Percentiles rank a stretch among this genome's conserved stretches.
These are phyloP conservation scores for Oncorhynchus mykiss DNA, from an alignment of 2,113 vertebrate genomes.

Conservation along the genomic window DNA sequence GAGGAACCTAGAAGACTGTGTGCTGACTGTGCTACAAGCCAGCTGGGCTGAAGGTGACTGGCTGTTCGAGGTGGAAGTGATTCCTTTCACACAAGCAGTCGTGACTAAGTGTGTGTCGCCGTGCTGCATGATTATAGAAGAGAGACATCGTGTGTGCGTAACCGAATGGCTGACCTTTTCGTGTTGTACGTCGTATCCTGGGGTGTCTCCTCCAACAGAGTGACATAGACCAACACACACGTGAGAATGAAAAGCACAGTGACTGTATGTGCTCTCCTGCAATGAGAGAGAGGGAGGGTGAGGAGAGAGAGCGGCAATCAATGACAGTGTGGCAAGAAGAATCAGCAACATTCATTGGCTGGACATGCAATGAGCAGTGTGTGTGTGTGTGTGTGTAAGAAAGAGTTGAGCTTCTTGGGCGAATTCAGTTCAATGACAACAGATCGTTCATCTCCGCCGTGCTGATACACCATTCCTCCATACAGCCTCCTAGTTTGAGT, in stretches of 20 bases:
- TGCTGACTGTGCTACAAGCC: background rate
- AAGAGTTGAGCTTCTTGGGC: background rate
- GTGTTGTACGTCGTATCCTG: slow-evolving; percentile 95
- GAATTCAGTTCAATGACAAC: background rate
- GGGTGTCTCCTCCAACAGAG: slow-evolving; percentile 93
- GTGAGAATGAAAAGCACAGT: slow-evolving; percentile 96
- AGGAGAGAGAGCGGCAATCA: background rate
- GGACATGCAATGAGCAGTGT: background rate
- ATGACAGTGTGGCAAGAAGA: background rate
- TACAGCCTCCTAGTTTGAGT: background rate
- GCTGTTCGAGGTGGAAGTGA: background rate
- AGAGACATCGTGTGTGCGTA: too few relatives aligned
- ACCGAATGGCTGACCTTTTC: slow-evolving; percentile 80
- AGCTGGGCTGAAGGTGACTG: background rate
- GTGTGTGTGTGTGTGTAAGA: background rate
- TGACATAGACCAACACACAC: slow-evolving; percentile 91
- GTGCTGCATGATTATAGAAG: background rate
- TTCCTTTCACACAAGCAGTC: background rate
- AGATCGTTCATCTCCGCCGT: background rate
- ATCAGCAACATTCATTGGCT: background rate
- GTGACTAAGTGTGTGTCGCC: background rate
- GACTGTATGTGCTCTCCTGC: slow-evolving; percentile 92
- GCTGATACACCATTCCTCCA: background rate
- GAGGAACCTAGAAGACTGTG: too few relatives aligned
- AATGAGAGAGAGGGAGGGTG: slow-evolving; percentile 32